Percentiles rank a stretch among this genome's conserved stretches.
Evolutionary conservation across 2,888 invertebrate genomes (phyloP).

Genomic region (Thyatira batis): DNA sequence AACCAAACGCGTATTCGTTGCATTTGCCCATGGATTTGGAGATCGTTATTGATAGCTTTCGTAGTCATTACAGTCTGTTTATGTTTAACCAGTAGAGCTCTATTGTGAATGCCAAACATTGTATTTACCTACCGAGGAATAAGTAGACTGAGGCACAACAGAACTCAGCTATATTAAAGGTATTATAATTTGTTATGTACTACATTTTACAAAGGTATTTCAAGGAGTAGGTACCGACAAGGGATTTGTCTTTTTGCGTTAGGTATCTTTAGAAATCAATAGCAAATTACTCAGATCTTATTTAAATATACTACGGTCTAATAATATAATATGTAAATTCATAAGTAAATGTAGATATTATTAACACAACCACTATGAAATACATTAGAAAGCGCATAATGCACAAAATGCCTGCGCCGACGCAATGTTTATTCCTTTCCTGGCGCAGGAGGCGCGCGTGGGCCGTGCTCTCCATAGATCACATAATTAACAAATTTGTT

Average conservation of each 20-base stretch:
- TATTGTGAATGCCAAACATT: conserved; percentile 12
- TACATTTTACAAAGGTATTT: no score
- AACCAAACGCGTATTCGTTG: conserved; percentile 26
- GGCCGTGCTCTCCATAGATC: conserved; percentile 44
- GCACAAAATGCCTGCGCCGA: conserved; percentile 56
- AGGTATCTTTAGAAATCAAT: no score
- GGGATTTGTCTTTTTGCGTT: no score
- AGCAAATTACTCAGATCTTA: no score
- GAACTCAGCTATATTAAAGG: not conserved
- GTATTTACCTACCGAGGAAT: not conserved
- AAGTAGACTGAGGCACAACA: not conserved
- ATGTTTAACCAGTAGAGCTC: conserved; percentile 14
- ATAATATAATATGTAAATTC: conserved; percentile 13
- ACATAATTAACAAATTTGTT: conserved; percentile 5
- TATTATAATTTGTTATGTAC: no score
- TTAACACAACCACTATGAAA: conserved; percentile 32
- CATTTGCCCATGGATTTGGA: conserved; percentile 31
- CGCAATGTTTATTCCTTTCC: conserved; percentile 55
- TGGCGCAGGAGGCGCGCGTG: conserved; percentile 51
- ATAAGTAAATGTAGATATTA: conserved; percentile 38
- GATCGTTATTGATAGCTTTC: conserved; percentile 25
- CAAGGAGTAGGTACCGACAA: no score
- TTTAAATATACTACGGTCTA: no score
- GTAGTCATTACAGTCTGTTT: conserved; percentile 14
- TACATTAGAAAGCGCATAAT: conserved; percentile 50